Percentiles rank a stretch among this genome's conserved stretches.
These are phyloP conservation scores for Euthynnus affinis DNA, from an alignment of 2,797 vertebrate species.

Conservation along the genomic window DNA sequence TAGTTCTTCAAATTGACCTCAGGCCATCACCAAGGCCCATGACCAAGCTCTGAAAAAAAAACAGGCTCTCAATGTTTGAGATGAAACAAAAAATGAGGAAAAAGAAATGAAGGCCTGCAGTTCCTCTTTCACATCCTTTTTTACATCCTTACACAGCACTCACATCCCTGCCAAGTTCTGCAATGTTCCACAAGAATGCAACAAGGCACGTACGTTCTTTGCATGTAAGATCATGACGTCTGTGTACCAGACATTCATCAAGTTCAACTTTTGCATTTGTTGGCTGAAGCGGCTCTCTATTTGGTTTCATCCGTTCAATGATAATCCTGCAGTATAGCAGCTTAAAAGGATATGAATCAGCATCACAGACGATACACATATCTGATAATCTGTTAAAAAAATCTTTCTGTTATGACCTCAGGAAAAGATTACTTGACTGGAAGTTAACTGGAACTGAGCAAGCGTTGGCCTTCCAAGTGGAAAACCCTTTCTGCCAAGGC, in stretches of 20 bases:
- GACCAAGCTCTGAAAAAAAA: background rate
- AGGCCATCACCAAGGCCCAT: background rate
- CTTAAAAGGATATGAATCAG: conserved; percentile 14
- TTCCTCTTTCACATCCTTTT: background rate
- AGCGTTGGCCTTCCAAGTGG: conserved; percentile 17
- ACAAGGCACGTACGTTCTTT: background rate
- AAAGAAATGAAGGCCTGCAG: background rate
- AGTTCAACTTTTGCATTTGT: background rate
- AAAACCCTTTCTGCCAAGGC: conserved; percentile 39
- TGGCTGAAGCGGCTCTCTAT: background rate
- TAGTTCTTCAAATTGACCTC: background rate
- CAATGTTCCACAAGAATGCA: conserved; percentile 6
- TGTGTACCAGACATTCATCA: background rate
- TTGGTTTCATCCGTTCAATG: background rate
- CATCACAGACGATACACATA: background rate
- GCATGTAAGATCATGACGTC: conserved; percentile 23
- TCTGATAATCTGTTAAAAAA: no score
- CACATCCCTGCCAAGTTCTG: background rate
- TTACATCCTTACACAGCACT: background rate
- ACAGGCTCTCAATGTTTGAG: background rate
- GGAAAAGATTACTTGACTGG: background rate
- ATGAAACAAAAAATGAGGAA: background rate
- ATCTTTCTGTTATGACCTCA: no score
- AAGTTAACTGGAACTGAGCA: conserved; percentile 23
- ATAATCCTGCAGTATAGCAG: conserved; percentile 2